These are phyloP conservation scores for Perithous albicinctus DNA, from an alignment of 2,888 invertebrate genomes.

Conservation along the genomic window DNA sequence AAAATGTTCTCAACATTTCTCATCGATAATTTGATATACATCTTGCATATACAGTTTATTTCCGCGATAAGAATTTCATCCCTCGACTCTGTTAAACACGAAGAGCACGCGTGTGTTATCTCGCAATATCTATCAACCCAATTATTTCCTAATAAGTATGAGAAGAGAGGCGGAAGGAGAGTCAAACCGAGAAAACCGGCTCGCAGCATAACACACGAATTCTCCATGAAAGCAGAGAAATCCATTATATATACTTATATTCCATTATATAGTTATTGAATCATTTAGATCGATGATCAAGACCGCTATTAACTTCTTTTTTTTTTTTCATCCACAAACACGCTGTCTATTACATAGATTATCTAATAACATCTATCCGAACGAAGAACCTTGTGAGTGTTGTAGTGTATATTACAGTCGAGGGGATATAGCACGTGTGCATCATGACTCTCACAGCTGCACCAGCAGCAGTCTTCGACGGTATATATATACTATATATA, in stretches of 20 bases:
- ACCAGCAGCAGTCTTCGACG: not conserved
- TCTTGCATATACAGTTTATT: too few relatives aligned
- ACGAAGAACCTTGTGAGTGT: not conserved
- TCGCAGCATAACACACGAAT: constrained; percentile 8
- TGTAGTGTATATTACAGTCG: not conserved
- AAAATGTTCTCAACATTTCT: too few relatives aligned
- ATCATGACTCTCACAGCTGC: not conserved
- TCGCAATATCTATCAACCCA: constrained; percentile 36
- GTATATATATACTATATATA: too few relatives aligned
- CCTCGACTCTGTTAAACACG: not conserved
- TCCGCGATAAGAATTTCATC: too few relatives aligned
- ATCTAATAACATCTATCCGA: constrained; percentile 42
- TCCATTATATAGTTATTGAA: constrained; percentile 59
- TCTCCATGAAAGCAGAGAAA: not conserved
- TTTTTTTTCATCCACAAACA: constrained; percentile 31
- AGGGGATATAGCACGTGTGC: constrained; percentile 17
- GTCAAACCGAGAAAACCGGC: constrained; percentile 1
- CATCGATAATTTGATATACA: too few relatives aligned
- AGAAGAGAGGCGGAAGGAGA: constrained; percentile 23
- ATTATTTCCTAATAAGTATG: constrained; percentile 52
- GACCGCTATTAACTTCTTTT: constrained; percentile 39
- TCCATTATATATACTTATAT: constrained; percentile 19
- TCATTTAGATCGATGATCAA: constrained; percentile 40
- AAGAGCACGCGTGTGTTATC: not conserved
- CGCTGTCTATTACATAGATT: constrained; percentile 45